phyloP scores from a whole-genome alignment of 2,888 invertebrate genomes.

The Pyralis farinalis region DNA sequence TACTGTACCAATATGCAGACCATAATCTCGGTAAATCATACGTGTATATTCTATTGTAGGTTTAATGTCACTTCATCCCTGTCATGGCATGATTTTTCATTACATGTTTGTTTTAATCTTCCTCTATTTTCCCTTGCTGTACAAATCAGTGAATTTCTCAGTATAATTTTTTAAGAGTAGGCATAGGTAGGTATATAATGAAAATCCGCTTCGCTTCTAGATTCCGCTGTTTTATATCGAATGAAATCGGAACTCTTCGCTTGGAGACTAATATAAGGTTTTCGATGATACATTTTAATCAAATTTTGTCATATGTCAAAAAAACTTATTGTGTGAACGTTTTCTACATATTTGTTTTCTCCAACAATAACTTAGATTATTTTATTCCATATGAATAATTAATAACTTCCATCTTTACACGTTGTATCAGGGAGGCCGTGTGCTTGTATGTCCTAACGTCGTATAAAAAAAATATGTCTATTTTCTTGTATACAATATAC shows the following conservation, averaged over 20 bases:
- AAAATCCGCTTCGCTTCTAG: constrained; percentile 16
- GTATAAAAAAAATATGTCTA: no score
- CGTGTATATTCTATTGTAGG: background rate
- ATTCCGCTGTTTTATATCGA: constrained; percentile 9
- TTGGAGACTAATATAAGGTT: constrained; percentile 5
- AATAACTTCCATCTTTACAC: no score
- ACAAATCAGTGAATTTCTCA: background rate
- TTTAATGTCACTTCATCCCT: background rate
- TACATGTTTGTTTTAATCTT: background rate
- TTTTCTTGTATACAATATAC: no score
- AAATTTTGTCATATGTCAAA: background rate
- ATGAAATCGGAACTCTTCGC: background rate
- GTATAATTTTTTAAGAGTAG: constrained; percentile 12
- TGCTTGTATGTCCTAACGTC: no score
- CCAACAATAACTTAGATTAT: no score
- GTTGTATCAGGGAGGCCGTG: no score
- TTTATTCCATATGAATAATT: no score
- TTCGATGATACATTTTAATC: constrained; percentile 10
- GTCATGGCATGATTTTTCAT: background rate
- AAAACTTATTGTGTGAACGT: no score
- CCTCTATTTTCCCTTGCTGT: background rate
- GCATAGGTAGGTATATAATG: constrained; percentile 18
- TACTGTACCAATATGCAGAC: no score
- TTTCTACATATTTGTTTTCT: no score
- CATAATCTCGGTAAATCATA: no score